Evolutionary conservation across 2,113 vertebrate species (phyloP).

Genomic region (Athene noctua): DNA sequence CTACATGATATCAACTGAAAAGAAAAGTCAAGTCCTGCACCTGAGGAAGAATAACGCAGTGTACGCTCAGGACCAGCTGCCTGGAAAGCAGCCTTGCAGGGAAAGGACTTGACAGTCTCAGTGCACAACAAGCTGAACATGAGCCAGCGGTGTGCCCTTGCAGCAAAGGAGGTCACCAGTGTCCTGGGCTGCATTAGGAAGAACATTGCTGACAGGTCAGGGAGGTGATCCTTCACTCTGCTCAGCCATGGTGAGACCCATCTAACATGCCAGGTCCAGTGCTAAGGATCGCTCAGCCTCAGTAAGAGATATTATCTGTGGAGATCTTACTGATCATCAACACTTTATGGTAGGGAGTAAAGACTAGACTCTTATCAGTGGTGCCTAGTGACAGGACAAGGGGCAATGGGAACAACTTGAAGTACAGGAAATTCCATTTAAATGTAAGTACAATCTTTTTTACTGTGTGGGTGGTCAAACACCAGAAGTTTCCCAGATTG

Average conservation of each 20-base stretch:
- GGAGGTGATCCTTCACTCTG: neutral
- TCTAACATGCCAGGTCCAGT: neutral
- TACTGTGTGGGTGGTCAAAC: neutral
- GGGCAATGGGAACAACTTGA: accelerated
- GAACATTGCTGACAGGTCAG: neutral
- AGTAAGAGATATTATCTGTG: neutral
- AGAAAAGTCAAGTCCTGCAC: neutral
- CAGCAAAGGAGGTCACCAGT: neutral
- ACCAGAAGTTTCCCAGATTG: neutral
- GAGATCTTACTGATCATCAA: neutral
- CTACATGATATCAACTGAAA: neutral
- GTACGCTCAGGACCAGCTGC: too few relatives aligned
- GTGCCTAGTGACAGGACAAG: neutral
- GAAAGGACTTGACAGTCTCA: neutral
- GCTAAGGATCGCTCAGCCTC: neutral
- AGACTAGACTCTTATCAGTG: neutral
- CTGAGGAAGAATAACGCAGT: neutral
- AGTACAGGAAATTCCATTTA: neutral
- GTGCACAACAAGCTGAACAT: neutral
- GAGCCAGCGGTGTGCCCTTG: neutral
- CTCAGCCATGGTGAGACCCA: neutral
- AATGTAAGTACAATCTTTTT: neutral
- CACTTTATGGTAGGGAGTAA: neutral
- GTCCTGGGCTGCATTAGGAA: neutral
- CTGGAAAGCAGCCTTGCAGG: neutral